Evolutionary conservation across 2,113 vertebrate species (phyloP), one percentile per base, ranked within the genome.

Genomic region (Setophaga kirtlandii): DNA sequence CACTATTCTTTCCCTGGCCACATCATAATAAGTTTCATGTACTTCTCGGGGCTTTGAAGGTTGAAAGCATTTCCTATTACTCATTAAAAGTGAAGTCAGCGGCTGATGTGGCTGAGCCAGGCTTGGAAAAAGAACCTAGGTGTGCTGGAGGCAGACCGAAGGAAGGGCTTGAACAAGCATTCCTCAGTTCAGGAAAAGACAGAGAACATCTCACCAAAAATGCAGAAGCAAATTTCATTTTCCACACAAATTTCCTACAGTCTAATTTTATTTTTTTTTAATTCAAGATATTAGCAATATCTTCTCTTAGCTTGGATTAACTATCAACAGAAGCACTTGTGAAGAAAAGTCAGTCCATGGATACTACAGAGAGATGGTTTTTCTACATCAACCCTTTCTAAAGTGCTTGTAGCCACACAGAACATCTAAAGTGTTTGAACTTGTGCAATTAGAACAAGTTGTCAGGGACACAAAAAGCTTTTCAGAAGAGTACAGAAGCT

Each of bases 381-480:
- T 97, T 97, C 95, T 95, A 79, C 92, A 80, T 95, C 96, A 96
- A 96, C 95, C 92, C 95, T 95, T 97, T 91, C 79, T 92, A 91
- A 97, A 96, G 96, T 96, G 90, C 96, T 96, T 94, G 88, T 78
- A 96, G 90, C 83, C 93, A 87, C 96, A 95, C 83, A 89, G 93
- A 96, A 96, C 82, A 92, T 96, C 92, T 94, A 89, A 97, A 96
- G 93, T 96, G 96, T 97, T 97, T 97, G 97, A 97, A 97, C 95
- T 96, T 97, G 89, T 94, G 96, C 97, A 97, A 97, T 97, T 97
- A 97, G 96, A 97, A 96, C 94, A 97, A 97, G 95, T 97, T 97
- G 97, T 97, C 97, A 97, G 97, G 96, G 97, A 97, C 97, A 97
- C 95, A 96, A 97, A 97, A 97, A 97, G 97, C 97, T 96, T 96